These are phyloP conservation scores for Rhinogobio ventralis DNA, from an alignment of 2,797 vertebrate genomes.

Conservation along the genomic window DNA sequence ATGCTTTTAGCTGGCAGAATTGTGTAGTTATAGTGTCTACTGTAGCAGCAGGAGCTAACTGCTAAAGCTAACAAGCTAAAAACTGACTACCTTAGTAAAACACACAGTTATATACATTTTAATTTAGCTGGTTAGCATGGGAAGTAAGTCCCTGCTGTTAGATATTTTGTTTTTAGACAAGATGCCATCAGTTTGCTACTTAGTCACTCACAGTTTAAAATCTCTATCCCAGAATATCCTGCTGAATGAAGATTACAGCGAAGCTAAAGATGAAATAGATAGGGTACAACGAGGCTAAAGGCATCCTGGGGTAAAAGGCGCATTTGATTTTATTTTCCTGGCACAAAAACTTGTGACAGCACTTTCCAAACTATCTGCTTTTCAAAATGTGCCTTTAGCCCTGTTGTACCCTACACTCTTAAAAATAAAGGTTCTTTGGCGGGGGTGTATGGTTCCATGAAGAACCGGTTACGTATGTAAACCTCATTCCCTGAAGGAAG, in stretches of 20 bases:
- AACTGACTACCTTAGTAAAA: neutral
- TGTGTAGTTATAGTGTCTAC: neutral
- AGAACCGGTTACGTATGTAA: no score
- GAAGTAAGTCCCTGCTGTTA: neutral
- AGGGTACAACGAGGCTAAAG: no score
- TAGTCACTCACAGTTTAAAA: neutral
- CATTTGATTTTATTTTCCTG: no score
- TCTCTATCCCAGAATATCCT: neutral
- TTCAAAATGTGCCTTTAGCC: no score
- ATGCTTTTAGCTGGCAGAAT: neutral
- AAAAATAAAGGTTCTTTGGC: no score
- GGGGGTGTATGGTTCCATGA: no score
- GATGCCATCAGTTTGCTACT: neutral
- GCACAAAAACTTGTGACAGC: no score
- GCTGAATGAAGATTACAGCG: neutral
- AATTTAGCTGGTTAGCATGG: neutral
- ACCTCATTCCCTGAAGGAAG: no score
- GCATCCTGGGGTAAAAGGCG: no score
- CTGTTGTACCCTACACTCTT: no score
- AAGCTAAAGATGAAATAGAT: neutral
- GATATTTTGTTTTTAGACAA: neutral
- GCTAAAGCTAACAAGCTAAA: neutral
- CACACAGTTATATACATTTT: neutral
- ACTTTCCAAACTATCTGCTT: no score
- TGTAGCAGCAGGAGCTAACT: neutral